Conservation (phyloP, 2,888 invertebrate genomes). For the Drosophila affinis region DNA sequence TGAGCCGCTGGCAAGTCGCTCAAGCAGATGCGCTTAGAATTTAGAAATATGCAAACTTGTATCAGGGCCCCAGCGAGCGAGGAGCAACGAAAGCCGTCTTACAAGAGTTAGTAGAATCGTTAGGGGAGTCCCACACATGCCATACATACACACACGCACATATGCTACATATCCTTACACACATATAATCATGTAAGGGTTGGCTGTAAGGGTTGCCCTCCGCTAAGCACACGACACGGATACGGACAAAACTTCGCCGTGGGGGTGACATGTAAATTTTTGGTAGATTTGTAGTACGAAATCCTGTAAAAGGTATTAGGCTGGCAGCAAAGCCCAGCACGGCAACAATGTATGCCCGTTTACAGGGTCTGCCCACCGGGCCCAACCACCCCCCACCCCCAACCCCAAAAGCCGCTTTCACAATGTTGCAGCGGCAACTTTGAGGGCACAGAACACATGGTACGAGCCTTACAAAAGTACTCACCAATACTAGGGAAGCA, state of each 20-base stretch:
- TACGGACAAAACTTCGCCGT: constrained; percentile 23
- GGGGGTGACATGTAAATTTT: constrained; percentile 66
- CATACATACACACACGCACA: constrained; percentile 21
- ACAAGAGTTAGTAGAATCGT: constrained; percentile 3
- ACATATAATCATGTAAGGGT: not conserved
- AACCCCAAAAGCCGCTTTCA: constrained; percentile 22
- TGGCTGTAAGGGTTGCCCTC: constrained; percentile 63
- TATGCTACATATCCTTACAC: constrained; percentile 3
- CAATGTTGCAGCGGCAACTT: constrained; percentile 23
- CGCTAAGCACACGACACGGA: constrained; percentile 33
- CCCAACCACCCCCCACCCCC: not conserved
- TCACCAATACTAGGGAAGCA: constrained; percentile 29
- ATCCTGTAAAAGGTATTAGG: constrained; percentile 82
- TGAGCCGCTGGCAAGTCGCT: constrained; percentile 27
- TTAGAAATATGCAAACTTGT: constrained; percentile 77
- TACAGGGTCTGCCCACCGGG: constrained; percentile 21
- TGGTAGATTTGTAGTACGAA: constrained; percentile 75
- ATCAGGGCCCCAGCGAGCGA: constrained; percentile 65
- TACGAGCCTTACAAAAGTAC: constrained; percentile 44
- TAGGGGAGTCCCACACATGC: constrained; percentile 6
- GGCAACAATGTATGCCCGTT: constrained; percentile 35
- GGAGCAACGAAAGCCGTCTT: constrained; percentile 41
- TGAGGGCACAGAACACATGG: constrained; percentile 3
- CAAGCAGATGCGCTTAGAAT: constrained; percentile 74
- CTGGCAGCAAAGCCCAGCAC: constrained; percentile 55